phyloP scores from a whole-genome alignment of 2,113 vertebrate species.

The Sardina pilchardus region DNA sequence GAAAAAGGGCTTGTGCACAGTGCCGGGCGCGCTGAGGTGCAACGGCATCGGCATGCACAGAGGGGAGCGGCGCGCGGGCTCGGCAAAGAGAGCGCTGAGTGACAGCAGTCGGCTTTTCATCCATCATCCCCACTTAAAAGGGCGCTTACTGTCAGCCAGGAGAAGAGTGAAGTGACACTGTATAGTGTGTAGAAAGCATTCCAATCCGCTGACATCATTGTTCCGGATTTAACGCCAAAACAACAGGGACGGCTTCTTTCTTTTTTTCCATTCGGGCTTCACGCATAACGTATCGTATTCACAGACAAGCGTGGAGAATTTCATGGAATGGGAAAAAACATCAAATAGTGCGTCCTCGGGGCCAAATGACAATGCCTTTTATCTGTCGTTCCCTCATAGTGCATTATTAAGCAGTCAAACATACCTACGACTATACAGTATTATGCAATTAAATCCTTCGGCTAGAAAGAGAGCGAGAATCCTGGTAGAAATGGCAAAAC shows the following conservation, averaged over 20 bases:
- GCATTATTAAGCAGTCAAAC: not conserved
- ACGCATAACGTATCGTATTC: not conserved
- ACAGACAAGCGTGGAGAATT: not conserved
- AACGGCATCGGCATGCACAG: not conserved
- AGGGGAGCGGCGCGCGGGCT: not conserved
- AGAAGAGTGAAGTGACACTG: slow-evolving; percentile 14
- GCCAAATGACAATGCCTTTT: not conserved
- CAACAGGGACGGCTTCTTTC: not conserved
- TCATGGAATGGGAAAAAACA: not conserved
- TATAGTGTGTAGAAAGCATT: slow-evolving; percentile 17
- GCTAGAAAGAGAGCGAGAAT: not conserved
- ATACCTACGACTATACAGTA: not conserved
- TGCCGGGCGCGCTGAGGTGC: not conserved
- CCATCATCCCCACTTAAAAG: slow-evolving; percentile 20
- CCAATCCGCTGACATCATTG: slow-evolving; percentile 4
- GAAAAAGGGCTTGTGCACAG: not conserved
- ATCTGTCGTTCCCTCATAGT: not conserved
- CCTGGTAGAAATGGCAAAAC: not conserved
- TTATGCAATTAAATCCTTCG: not conserved
- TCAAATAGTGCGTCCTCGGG: not conserved
- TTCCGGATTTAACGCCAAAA: not conserved
- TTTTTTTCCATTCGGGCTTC: too few species aligned
- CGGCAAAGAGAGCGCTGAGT: not conserved
- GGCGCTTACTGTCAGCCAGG: not conserved
- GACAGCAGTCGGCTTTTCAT: slow-evolving; percentile 13